A percentile compares a stretch with the other conserved stretches of the same genome.
Evolutionary conservation across 2,888 invertebrate species (phyloP).

Genomic region (Sympetrum striolatum): DNA sequence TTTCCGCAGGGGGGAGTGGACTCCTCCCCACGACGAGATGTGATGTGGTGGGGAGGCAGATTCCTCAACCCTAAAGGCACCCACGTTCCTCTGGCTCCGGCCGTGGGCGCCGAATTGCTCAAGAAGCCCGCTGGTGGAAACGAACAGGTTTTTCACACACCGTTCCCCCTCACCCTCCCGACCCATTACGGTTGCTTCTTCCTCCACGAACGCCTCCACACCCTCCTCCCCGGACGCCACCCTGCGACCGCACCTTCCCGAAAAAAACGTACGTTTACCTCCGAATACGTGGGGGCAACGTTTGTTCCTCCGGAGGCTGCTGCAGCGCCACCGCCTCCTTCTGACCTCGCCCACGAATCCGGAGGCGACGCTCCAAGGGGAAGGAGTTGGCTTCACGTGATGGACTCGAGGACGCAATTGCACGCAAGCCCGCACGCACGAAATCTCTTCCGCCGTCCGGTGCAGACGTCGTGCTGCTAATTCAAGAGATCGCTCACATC

Average conservation of each 20-base stretch:
- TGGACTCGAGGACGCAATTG: not conserved
- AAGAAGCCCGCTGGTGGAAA: not conserved
- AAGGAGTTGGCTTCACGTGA: not conserved
- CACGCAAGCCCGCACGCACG: not conserved
- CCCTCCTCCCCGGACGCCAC: not conserved
- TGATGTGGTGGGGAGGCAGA: not conserved
- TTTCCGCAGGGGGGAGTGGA: not conserved
- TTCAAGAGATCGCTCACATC: too few species aligned
- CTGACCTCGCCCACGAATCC: not conserved
- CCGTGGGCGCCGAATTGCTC: conserved; percentile 1
- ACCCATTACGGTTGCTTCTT: not conserved
- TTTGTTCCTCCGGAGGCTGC: not conserved
- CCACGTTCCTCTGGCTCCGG: not conserved
- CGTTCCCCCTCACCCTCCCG: not conserved
- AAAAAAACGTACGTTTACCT: not conserved
- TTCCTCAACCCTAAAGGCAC: not conserved
- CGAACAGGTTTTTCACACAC: conserved; percentile 1
- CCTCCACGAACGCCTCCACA: not conserved
- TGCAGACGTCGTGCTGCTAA: too few species aligned
- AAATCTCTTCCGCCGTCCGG: too few species aligned
- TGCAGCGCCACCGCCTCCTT: not conserved
- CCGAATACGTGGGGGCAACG: not conserved
- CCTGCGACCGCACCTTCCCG: not conserved
- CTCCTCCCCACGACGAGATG: not conserved
- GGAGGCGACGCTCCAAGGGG: not conserved